Percentiles rank a stretch among this genome's conserved stretches.
Evolutionary conservation across 30 jellyfish, hydroid and myxozoan genomes (phyloP).

Genomic region (Aurelia aurita): DNA sequence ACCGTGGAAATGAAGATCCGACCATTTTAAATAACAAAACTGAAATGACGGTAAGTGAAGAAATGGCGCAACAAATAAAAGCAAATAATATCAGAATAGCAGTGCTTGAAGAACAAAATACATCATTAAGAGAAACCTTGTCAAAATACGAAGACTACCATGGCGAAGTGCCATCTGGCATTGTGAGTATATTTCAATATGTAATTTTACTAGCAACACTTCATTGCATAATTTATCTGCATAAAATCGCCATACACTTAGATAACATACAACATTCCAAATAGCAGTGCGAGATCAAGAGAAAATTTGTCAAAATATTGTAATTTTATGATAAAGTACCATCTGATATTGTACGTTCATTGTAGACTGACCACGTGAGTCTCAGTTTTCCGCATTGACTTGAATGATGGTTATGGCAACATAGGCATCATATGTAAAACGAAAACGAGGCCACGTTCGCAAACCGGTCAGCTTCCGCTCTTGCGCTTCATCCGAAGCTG

Average conservation of each 20-base stretch:
- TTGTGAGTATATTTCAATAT: slow-evolving; percentile 30
- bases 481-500: no score
- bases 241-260: no score
- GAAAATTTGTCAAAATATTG: background rate
- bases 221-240: no score
- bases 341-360: no score
- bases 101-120: slow-evolving; percentile 71
- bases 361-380: no score
- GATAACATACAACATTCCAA: no score
- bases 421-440: no score
- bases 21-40: background rate
- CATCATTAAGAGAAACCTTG: slow-evolving; percentile 51
- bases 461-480: no score
- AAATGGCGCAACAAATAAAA: slow-evolving; percentile 63
- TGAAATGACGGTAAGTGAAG: slow-evolving; percentile 21
- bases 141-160: slow-evolving; percentile 40
- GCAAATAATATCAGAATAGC: slow-evolving; percentile 76
- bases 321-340: no score
- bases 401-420: no score
- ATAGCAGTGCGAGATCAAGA: background rate
- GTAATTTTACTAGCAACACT: background rate
- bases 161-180: slow-evolving; percentile 2
- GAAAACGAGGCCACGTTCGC: no score
- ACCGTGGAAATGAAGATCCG: background rate
- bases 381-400: no score